These are phyloP conservation scores for Brachionus calyciflorus DNA, from an alignment of 1,140 invertebrate genomes.

Conservation along the genomic window DNA sequence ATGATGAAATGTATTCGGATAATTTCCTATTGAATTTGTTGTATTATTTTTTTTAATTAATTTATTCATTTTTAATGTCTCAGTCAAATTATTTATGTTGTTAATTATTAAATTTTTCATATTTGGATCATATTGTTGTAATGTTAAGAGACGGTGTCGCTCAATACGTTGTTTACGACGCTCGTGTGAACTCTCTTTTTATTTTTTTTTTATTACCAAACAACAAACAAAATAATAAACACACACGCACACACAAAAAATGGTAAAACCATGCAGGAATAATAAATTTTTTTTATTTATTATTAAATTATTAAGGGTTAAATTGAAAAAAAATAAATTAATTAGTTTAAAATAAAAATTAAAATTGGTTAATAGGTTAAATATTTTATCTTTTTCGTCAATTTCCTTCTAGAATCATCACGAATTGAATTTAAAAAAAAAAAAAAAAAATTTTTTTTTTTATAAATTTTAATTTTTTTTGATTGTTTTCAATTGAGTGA, in stretches of 20 bases:
- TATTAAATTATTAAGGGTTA: no score
- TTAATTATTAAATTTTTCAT: slow-evolving; percentile 46
- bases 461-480: no score
- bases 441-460: no score
- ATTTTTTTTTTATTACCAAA: no score
- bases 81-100: slow-evolving; percentile 42
- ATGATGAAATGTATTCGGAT: no score
- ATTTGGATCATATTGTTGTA: slow-evolving; percentile 46
- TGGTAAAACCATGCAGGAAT: no score
- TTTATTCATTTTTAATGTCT: slow-evolving; percentile 32
- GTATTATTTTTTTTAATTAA: background rate
- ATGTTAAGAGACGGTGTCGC: slow-evolving; percentile 10
- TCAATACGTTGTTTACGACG: slow-evolving; percentile 45
- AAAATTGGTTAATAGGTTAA: background rate
- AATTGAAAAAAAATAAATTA: slow-evolving; percentile 20
- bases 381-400: no score
- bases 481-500: no score
- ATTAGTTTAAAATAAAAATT: background rate
- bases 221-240: slow-evolving; percentile 6
- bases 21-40: background rate
- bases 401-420: no score
- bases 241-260: background rate
- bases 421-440: no score
- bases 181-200: slow-evolving; percentile 43
- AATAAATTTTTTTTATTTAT: no score